phyloP scores from a whole-genome alignment of 2,797 vertebrate genomes.

The Sparidentex hasta region DNA sequence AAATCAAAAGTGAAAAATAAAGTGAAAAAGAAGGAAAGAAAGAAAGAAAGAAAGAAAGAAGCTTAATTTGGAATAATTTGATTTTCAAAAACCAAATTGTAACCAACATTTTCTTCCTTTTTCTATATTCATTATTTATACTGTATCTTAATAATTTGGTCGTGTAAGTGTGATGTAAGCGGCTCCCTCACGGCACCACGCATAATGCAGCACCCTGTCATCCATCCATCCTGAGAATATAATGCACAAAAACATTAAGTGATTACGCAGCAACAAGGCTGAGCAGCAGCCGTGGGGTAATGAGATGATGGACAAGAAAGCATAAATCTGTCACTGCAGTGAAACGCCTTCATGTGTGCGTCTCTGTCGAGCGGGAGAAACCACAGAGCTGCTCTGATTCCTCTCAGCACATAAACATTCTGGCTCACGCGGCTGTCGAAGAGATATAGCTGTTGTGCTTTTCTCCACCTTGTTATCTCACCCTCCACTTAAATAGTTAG shows the following conservation, averaged over 20 bases:
- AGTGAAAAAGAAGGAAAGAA: no score
- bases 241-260: slow-evolving; percentile 22
- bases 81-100: neutral
- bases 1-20: no score
- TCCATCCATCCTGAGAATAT: neutral
- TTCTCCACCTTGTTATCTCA: slow-evolving; percentile 74
- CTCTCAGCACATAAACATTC: slow-evolving; percentile 57
- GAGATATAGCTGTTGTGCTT: slow-evolving; percentile 76
- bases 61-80: neutral
- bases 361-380: slow-evolving; percentile 29
- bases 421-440: slow-evolving; percentile 45
- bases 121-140: neutral
- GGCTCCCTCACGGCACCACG: neutral
- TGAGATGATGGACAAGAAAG: slow-evolving; percentile 21
- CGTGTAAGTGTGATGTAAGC: no score
- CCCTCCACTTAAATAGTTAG: slow-evolving; percentile 82
- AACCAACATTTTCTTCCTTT: neutral
- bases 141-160: neutral
- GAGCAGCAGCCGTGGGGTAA: slow-evolving; percentile 30
- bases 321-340: slow-evolving; percentile 37
- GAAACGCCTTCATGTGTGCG: slow-evolving; percentile 33
- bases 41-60: neutral
- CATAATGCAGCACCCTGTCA: slow-evolving; percentile 3
- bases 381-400: slow-evolving; percentile 28
- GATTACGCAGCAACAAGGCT: slow-evolving; percentile 31